Evolutionary conservation across 2,113 vertebrate species (phyloP), one percentile per base, ranked within the genome.

Genomic region (Echinops telfairi): DNA sequence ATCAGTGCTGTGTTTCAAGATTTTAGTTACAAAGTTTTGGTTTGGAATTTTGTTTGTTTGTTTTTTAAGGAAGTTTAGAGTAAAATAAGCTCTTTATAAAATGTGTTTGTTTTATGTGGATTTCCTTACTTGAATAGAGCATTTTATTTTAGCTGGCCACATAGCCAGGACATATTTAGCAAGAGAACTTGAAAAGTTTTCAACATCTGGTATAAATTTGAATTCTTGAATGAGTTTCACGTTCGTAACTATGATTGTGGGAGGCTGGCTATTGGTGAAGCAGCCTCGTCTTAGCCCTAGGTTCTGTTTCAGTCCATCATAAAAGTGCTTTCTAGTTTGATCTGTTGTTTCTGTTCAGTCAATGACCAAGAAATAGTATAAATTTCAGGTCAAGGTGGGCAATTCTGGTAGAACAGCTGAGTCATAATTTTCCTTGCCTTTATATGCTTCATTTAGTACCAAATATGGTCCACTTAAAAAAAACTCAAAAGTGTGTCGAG

Each of bases 1-100:
- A 33, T 92, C 47, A 78, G 83, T 94, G 91, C 95, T 98, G 97
- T 96, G 96, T 96, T 97, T 97, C 95, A 95, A 81, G 77, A 92
- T 96, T 97, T 97, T 93, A 83, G 92, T 92, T 92, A 79, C 80
- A 80, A 95, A 57, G 82, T 93, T 95, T 93, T 90, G 76, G 71
- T 83, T 89, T 86, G 38, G 40, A 88, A n/a, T 84, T 94, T 87
- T 85, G 22, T 36, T 80, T 66, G 29, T 95, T 94, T 47, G 43
- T 47, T 88, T 84, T 92, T 90, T 43, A 75, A 94, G 89, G 92
- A 96, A 95, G 90, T 96, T 96, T 91, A 71, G 97, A 92, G 66
- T 93, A 88, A 92, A 97, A 93, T 97, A 88, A 96, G 68, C 83
- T 60, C n/a, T 75, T 80, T 94, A 53, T 94, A 78, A 94, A 90